These are phyloP conservation scores for Etheostoma spectabile DNA, from an alignment of 2,113 vertebrate genomes.

Conservation along the genomic window DNA sequence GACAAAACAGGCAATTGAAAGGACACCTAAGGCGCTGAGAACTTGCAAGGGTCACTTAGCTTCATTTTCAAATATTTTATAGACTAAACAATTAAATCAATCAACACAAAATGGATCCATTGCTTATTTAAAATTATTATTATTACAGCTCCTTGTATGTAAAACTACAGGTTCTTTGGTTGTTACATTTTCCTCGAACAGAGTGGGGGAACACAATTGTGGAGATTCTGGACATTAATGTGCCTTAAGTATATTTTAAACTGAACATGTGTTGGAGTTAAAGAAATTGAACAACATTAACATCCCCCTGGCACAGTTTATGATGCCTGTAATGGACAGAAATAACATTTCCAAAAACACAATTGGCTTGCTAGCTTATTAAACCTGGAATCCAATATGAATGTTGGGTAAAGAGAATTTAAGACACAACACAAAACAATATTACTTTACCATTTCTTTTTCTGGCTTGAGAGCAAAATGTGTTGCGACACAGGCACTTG, in stretches of 20 bases:
- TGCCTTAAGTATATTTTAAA: conserved; percentile 7
- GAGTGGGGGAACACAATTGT: not conserved
- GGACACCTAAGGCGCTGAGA: not conserved
- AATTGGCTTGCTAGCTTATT: conserved; percentile 2
- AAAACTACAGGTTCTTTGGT: not conserved
- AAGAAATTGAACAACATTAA: conserved; percentile 11
- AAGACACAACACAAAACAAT: conserved; percentile 32
- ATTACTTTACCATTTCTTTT: conserved; percentile 10
- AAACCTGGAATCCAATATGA: conserved; percentile 40
- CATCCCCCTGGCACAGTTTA: conserved; percentile 18
- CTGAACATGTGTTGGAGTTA: conserved; percentile 16
- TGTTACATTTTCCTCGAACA: not conserved
- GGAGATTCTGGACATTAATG: conserved; percentile 16
- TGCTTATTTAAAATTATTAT: too few relatives aligned
- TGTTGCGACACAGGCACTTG: not conserved
- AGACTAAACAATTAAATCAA: not conserved
- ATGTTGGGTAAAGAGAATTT: conserved; percentile 26
- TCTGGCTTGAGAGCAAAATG: conserved; percentile 9
- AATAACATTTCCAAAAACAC: conserved; percentile 12
- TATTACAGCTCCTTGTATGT: not conserved
- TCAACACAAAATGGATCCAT: not conserved
- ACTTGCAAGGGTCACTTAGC: not conserved
- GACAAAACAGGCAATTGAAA: not conserved
- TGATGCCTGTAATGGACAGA: conserved; percentile 7
- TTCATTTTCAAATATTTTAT: not conserved